Evolutionary conservation across 2,888 invertebrate genomes (phyloP).

Genomic region (Pecten maximus): DNA sequence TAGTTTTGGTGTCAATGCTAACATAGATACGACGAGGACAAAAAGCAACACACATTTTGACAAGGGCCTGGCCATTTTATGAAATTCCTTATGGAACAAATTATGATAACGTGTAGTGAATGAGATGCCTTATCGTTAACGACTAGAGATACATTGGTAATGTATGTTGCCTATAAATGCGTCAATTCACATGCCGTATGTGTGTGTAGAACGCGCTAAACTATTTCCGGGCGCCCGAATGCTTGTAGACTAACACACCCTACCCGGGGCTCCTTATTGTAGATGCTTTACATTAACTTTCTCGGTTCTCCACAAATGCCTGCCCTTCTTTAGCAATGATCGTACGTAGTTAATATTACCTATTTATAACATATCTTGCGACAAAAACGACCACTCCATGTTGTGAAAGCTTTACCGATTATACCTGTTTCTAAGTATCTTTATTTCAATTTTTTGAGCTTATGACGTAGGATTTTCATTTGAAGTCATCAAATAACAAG

Average conservation of each 20-base stretch:
- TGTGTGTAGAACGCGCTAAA: background rate
- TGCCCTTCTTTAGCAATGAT: background rate
- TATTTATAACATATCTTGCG: background rate
- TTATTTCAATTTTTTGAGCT: too few species aligned
- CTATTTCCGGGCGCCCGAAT: background rate
- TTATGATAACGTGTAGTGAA: background rate
- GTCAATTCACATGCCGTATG: background rate
- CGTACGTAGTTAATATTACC: background rate
- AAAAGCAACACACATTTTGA: background rate
- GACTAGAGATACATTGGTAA: background rate
- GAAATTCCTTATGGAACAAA: background rate
- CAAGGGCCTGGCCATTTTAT: background rate
- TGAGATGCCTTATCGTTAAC: background rate
- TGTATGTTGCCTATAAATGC: background rate
- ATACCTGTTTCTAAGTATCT: too few species aligned
- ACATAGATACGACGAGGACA: too few species aligned
- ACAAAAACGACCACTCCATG: background rate
- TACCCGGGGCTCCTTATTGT: background rate
- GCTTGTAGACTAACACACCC: conserved; percentile 1
- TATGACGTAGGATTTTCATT: too few species aligned
- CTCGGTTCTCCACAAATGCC: background rate
- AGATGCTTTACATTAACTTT: background rate
- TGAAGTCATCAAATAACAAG: too few species aligned
- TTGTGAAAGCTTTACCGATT: too few species aligned
- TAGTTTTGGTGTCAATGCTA: too few species aligned